phyloP scores from a whole-genome alignment of 2,797 vertebrate species.

The Australoheros facetus region DNA sequence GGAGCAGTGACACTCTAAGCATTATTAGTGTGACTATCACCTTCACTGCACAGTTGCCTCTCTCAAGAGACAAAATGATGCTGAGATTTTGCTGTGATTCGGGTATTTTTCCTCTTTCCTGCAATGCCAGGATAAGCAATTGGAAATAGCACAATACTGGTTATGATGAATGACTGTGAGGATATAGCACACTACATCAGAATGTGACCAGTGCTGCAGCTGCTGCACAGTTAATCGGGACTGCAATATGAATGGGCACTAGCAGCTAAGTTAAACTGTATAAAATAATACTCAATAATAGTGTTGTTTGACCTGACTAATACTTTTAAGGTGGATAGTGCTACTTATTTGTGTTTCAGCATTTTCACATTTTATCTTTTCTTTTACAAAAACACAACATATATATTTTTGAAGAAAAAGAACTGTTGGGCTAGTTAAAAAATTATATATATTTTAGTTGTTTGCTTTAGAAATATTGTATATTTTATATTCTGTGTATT shows the following conservation, averaged over 20 bases:
- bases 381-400: neutral
- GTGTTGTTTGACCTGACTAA: neutral
- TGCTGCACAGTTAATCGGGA: conserved; percentile 29
- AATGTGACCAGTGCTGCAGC: conserved; percentile 41
- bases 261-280: conserved; percentile 19
- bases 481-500: neutral
- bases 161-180: conserved; percentile 75
- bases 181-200: conserved; percentile 62
- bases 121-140: conserved; percentile 74
- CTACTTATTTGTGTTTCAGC: neutral
- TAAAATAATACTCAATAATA: neutral
- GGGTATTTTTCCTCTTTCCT: conserved; percentile 67
- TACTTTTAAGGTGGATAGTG: neutral
- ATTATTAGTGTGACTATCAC: conserved; percentile 31
- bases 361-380: neutral
- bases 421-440: no score
- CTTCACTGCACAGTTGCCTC: conserved; percentile 54
- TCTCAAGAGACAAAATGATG: conserved; percentile 73
- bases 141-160: conserved; percentile 67
- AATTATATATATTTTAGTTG: neutral
- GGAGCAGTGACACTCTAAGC: conserved; percentile 41
- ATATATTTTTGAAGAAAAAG: neutral
- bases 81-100: conserved; percentile 70
- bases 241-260: neutral
- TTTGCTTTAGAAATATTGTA: neutral